These are phyloP conservation scores for Catamblyrhynchus diadema DNA, from an alignment of 2,797 vertebrate genomes.

Conservation along the genomic window DNA sequence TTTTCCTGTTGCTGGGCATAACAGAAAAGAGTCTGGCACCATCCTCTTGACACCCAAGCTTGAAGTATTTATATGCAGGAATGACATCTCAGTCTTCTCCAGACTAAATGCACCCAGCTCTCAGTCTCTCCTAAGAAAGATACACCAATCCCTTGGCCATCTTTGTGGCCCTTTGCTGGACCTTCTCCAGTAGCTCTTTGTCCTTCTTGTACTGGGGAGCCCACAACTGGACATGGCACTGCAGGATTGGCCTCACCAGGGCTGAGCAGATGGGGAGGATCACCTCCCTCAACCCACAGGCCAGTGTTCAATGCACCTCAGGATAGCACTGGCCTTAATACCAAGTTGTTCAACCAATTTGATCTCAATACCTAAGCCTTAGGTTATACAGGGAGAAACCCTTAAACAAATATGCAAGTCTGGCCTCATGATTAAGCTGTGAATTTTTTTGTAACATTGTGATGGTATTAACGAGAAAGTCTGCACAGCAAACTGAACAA, in stretches of 20 bases:
- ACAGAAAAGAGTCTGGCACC: not conserved
- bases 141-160: not conserved
- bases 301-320: not conserved
- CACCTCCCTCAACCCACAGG: not conserved
- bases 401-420: not conserved
- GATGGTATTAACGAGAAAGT: not conserved
- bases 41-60: not conserved
- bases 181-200: not conserved
- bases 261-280: too few relatives aligned
- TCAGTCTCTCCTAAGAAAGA: not conserved
- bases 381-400: not conserved
- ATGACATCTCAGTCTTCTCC: not conserved
- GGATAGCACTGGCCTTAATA: not conserved
- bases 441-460: not conserved
- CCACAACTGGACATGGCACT: not conserved
- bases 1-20: not conserved
- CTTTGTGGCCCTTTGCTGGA: not conserved
- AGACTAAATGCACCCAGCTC: not conserved
- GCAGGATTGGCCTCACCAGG: not conserved
- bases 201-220: not conserved
- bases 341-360: not conserved
- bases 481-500: not conserved
- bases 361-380: not conserved
- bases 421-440: not conserved
- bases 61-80: not conserved